Evolutionary conservation across 2,888 invertebrate species (phyloP).

Genomic region (Hemaris fuciformis): DNA sequence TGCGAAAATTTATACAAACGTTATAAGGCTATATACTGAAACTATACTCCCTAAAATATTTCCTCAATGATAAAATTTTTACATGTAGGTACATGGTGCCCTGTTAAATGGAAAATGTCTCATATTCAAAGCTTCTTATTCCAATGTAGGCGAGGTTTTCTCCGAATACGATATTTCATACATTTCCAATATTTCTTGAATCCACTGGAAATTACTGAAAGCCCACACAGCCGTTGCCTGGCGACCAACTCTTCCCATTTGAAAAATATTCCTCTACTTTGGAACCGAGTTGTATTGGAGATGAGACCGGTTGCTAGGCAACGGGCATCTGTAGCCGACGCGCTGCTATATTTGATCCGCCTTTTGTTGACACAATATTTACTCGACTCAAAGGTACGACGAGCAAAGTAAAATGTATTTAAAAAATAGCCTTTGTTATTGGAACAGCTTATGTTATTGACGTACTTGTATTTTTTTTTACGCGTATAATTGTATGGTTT

Average conservation of each 20-base stretch:
- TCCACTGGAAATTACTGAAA: background rate
- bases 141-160: background rate
- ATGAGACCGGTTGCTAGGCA: conserved; percentile 27
- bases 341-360: conserved; percentile 30
- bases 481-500: too few species aligned
- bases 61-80: too few species aligned
- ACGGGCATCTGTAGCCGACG: conserved; percentile 22
- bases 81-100: too few species aligned
- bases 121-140: background rate
- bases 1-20: too few species aligned
- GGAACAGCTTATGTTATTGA: background rate
- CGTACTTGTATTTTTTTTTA: background rate
- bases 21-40: too few species aligned
- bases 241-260: background rate
- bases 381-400: background rate
- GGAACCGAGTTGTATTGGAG: conserved; percentile 17
- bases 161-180: background rate
- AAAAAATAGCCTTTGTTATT: background rate
- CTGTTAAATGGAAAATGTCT: too few species aligned
- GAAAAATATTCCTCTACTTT: conserved; percentile 2
- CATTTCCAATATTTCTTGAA: background rate
- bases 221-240: background rate
- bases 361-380: conserved; percentile 6
- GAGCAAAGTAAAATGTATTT: background rate
- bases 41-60: too few species aligned